Evolutionary conservation across 2,797 vertebrate species (phyloP), one percentile per base, ranked within the genome.

Genomic region (Macrochelys suwanniensis): DNA sequence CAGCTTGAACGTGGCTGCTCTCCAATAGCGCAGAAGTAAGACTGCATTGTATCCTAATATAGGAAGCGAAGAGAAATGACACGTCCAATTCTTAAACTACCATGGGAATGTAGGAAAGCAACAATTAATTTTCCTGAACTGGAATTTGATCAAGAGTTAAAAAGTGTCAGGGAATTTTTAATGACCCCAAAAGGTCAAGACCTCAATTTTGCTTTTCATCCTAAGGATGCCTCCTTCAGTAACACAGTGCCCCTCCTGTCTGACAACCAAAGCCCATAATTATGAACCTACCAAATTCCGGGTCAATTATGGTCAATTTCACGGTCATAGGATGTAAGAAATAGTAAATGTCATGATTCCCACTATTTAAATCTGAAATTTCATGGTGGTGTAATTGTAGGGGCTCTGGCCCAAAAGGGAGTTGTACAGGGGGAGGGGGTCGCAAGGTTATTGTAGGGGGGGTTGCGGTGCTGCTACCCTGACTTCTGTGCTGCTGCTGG

Each of bases 161-260:
- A 31, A 8, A 13, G 90, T 0, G 51, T 1, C 26, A 0, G 51
- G 21, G 15, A 13, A 3, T 78, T 85, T 47, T 42, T 19, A 37
- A 17, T 7, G 7, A n/a, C 59, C 21, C 49, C 5, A 4, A 25
- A 71, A 0, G 45, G 45, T 0, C 25, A 25, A 42, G 59, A 16
- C 11, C 45, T 8, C 13, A 1, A 7, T 42, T 56, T 21, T 28
- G 16, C 33, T 9, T 1, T 31, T 1, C 19, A 1, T 37, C 15
- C 33, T 7, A 10, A 19, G 84, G 74, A 47, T 1, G 84, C 7
- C 37, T 76, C 11, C 51, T 45, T 80, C 79, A 0, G 74, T 5
- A 23, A 3, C 4, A 54, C 61, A 15, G 61, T 25, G 65, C 57
- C 45, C 84, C 42, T 51, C 31, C 45, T 1, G 56, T 1, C 68